Conservation (phyloP, 2,888 invertebrate species). For the Macrosiphum euphorbiae region DNA sequence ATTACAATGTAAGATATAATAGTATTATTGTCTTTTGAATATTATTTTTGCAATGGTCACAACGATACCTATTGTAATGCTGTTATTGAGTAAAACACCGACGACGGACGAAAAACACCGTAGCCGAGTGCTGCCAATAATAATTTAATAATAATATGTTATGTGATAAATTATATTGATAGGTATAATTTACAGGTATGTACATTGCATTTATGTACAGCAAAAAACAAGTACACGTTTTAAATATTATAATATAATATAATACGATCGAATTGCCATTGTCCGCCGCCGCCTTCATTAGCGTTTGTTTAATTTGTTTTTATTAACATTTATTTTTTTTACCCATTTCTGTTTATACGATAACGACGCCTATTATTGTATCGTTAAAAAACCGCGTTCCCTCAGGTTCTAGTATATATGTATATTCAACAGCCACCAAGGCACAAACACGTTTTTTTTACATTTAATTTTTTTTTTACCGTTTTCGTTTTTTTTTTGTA, state of each 20-base stretch:
- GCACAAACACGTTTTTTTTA: slow-evolving; percentile 27
- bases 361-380: slow-evolving; percentile 59
- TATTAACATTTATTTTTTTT: not conserved
- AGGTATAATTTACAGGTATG: not conserved
- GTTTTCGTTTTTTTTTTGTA: slow-evolving; percentile 4
- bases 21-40: not conserved
- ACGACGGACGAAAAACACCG: not conserved
- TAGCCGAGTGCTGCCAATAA: not conserved
- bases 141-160: not conserved
- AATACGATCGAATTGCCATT: slow-evolving; percentile 23
- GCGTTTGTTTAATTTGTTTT: slow-evolving; percentile 51
- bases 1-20: not conserved
- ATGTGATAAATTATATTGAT: not conserved
- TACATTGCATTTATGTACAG: not conserved
- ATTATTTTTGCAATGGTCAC: not conserved
- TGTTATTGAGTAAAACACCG: not conserved
- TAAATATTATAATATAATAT: not conserved
- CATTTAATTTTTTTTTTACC: slow-evolving; percentile 20
- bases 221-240: not conserved
- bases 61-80: not conserved
- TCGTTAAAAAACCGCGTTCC: slow-evolving; percentile 52
- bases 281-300: slow-evolving; percentile 3
- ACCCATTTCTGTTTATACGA: slow-evolving; percentile 5
- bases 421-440: slow-evolving; percentile 17
- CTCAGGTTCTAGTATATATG: not conserved